These are phyloP conservation scores for Coryphaenoides rupestris DNA, from an alignment of 2,113 vertebrate species.

Conservation along the genomic window DNA sequence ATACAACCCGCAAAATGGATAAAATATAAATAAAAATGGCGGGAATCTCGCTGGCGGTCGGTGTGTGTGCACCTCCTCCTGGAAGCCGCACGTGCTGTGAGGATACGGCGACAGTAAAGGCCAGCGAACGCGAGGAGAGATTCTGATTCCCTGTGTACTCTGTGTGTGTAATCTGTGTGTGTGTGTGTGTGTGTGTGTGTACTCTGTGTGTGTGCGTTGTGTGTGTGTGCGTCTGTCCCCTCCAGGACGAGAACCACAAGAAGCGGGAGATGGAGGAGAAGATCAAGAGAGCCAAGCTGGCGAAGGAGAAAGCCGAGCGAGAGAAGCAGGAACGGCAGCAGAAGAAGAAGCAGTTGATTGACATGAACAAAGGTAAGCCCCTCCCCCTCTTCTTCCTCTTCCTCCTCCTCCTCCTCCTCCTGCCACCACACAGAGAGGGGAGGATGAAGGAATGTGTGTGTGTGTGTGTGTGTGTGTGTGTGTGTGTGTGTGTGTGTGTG, in stretches of 20 bases:
- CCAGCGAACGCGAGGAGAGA: conserved; percentile 32
- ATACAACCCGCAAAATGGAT: too few species aligned
- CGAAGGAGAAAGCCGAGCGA: conserved; percentile 95
- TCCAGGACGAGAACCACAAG: conserved; percentile 95
- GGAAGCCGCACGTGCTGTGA: conserved; percentile 20
- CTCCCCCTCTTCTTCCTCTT: conserved; percentile 21
- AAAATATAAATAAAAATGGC: conserved; percentile 38
- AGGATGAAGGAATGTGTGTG: conserved; percentile 24
- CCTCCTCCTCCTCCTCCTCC: conserved; percentile 23
- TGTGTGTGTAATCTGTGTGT: conserved; percentile 25
- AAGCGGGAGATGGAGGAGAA: conserved; percentile 96
- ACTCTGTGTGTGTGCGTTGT: conserved; percentile 27
- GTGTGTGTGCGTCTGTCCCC: conserved; percentile 26
- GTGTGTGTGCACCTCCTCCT: conserved; percentile 36
- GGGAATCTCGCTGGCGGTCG: conserved; percentile 47
- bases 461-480: background rate
- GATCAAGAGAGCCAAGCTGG: conserved; percentile 91
- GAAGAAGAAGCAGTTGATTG: conserved; percentile 97
- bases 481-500: conserved; percentile 1
- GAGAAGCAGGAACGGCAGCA: conserved; percentile 92
- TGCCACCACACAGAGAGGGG: conserved; percentile 29
- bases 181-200: conserved; percentile 15
- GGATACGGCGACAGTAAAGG: conserved; percentile 19
- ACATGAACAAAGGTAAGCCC: conserved; percentile 95
- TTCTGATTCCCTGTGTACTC: conserved; percentile 47